These are phyloP conservation scores for Drosophila aldrichi DNA, from an alignment of 2,888 invertebrate species.

Conservation along the genomic window DNA sequence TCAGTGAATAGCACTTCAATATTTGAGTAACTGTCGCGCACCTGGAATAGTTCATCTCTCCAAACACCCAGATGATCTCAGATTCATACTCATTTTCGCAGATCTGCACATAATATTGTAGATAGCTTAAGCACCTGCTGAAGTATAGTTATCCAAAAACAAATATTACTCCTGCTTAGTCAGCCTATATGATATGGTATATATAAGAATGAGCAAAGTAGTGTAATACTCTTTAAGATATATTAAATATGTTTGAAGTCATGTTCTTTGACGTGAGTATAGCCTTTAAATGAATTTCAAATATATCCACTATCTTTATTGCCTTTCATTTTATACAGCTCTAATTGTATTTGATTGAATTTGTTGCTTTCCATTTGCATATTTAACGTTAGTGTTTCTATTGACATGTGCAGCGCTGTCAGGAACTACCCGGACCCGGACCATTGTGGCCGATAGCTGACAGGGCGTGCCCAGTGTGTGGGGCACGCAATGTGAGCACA, in stretches of 20 bases:
- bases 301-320: neutral
- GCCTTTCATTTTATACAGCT: neutral
- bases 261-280: neutral
- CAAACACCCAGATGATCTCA: constrained; percentile 1
- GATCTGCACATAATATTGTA: neutral
- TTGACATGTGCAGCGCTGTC: constrained; percentile 11
- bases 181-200: neutral
- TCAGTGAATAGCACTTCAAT: neutral
- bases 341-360: too few relatives aligned
- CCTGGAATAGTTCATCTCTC: too few relatives aligned
- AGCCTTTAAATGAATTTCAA: neutral
- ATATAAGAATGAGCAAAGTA: too few relatives aligned
- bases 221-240: neutral
- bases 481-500: constrained; percentile 28
- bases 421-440: neutral
- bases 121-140: neutral
- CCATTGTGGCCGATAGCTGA: constrained; percentile 3
- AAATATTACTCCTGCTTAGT: neutral
- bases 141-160: neutral
- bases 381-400: constrained; percentile 4
- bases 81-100: too few relatives aligned
- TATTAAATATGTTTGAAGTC: neutral
- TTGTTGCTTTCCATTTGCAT: neutral
- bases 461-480: neutral
- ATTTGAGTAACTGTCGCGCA: neutral